A percentile compares a stretch with the other conserved stretches of the same genome.
Conservation (phyloP, 1,140 invertebrate species). For the Penaeus indicus region DNA sequence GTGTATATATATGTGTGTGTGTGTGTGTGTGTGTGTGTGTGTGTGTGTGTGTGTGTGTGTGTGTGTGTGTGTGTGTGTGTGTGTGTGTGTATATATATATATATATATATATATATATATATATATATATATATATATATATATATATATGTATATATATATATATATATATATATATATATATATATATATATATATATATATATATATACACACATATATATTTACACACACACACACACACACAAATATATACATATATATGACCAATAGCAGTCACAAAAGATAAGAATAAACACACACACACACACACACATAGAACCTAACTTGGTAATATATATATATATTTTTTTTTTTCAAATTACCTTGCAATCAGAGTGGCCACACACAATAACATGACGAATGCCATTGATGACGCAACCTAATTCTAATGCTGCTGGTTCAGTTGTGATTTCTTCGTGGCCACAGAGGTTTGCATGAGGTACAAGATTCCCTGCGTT, state of each 20-base stretch:
- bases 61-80: too few relatives aligned
- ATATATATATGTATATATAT: too few relatives aligned
- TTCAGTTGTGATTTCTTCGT: constrained; percentile 91
- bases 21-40: too few relatives aligned
- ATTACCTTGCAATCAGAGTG: constrained; percentile 94
- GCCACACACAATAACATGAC: constrained; percentile 94
- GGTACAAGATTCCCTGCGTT: constrained; percentile 95
- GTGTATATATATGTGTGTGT: too few relatives aligned
- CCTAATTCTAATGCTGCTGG: constrained; percentile 94
- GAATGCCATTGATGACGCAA: constrained; percentile 92
- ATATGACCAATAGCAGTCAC: too few relatives aligned
- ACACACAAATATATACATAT: too few relatives aligned
- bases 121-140: too few relatives aligned
- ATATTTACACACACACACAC: not conserved
- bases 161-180: constrained; percentile 12
- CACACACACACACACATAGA: too few relatives aligned
- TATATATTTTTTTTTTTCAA: not conserved
- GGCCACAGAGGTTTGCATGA: constrained; percentile 87
- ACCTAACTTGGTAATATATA: not conserved
- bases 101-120: too few relatives aligned
- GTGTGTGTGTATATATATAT: too few relatives aligned
- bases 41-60: too few relatives aligned
- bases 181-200: constrained; percentile 17
- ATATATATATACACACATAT: not conserved
- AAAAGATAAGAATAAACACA: too few relatives aligned